These are phyloP conservation scores for Coccyzus lansbergi DNA, from an alignment of 2,797 vertebrate genomes.

Conservation along the genomic window DNA sequence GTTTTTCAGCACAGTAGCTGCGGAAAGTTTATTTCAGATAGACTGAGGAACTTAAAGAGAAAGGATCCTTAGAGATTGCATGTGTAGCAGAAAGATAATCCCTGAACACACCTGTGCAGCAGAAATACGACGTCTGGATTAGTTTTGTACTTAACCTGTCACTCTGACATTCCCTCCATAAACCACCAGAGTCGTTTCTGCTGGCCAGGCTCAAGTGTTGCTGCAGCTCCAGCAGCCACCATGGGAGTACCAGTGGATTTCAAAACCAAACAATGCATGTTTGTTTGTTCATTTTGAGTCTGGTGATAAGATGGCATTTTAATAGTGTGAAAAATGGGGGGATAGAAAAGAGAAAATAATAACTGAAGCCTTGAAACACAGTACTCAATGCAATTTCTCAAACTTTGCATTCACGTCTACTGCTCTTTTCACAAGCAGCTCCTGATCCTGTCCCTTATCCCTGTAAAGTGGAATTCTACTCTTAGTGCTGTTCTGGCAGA, in stretches of 20 bases:
- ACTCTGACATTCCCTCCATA: constrained; percentile 46
- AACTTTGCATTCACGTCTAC: neutral
- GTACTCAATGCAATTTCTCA: neutral
- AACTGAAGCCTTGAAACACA: neutral
- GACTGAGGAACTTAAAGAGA: neutral
- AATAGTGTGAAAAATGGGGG: constrained; percentile 53
- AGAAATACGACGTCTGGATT: constrained; percentile 54
- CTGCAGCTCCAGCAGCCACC: neutral
- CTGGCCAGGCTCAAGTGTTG: constrained; percentile 64
- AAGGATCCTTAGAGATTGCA: constrained; percentile 18
- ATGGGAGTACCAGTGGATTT: neutral
- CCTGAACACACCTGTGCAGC: constrained; percentile 74
- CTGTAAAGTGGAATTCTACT: neutral
- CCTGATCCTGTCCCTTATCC: neutral
- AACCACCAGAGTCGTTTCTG: constrained; percentile 25
- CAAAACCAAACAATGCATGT: constrained; percentile 39
- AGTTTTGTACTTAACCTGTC: constrained; percentile 69
- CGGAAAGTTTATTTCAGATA: constrained; percentile 9
- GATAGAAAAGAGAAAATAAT: constrained; percentile 3
- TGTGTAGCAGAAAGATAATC: constrained; percentile 73
- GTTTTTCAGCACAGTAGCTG: neutral
- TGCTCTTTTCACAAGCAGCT: neutral
- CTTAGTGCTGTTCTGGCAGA: neutral
- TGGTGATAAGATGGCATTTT: constrained; percentile 67
- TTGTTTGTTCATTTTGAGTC: constrained; percentile 64